These are phyloP conservation scores for Eupeodes luniger DNA, from an alignment of 2,888 invertebrate genomes.

Conservation along the genomic window DNA sequence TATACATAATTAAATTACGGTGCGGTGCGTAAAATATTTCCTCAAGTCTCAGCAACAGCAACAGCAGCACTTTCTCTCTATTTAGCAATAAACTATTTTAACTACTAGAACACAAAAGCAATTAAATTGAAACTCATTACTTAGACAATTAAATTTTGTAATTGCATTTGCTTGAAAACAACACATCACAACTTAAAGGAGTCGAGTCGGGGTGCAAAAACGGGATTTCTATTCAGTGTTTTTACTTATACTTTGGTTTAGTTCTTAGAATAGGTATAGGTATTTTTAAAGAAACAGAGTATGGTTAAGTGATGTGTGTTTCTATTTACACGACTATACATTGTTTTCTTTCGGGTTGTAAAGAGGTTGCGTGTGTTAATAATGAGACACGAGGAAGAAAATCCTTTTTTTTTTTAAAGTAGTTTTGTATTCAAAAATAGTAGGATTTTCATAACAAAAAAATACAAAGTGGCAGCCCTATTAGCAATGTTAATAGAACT, in stretches of 20 bases:
- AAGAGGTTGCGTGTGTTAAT: constrained; percentile 17
- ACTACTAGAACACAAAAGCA: constrained; percentile 55
- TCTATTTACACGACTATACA: neutral
- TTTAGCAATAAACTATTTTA: constrained; percentile 11
- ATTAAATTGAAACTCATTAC: constrained; percentile 73
- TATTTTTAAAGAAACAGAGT: neutral
- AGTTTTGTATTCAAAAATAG: neutral
- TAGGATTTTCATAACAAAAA: neutral
- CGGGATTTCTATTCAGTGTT: neutral
- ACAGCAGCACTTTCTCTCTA: constrained; percentile 2
- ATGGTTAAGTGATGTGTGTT: neutral
- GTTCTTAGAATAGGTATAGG: constrained; percentile 1
- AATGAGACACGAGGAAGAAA: neutral
- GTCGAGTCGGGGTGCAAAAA: no score
- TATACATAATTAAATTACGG: no score
- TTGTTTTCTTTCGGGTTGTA: neutral
- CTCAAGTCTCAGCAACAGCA: no score
- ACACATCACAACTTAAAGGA: neutral
- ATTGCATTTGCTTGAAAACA: constrained; percentile 65
- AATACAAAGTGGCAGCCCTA: constrained; percentile 29
- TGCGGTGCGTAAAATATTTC: no score
- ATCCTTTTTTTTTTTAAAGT: neutral
- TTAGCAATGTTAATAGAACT: constrained; percentile 36
- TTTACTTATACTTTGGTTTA: neutral
- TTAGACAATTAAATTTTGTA: constrained; percentile 73